Conservation (phyloP, 64 coral and sea anemone genomes). For the Platygyra sinensis region DNA sequence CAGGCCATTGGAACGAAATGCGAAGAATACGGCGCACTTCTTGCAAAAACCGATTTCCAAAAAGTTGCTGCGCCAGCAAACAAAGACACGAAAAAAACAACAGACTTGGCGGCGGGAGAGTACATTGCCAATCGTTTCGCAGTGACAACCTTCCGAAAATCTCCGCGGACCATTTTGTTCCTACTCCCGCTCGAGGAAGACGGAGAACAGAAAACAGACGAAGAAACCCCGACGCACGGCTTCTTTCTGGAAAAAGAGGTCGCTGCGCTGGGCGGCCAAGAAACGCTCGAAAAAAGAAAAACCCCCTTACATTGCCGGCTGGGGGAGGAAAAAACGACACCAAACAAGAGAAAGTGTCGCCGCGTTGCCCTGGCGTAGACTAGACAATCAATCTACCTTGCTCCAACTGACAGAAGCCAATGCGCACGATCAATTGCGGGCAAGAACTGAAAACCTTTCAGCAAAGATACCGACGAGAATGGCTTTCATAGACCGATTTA, state of each 20-base stretch:
- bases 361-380: too few species aligned
- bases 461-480: too few species aligned
- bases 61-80: background rate
- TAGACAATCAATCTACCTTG: too few species aligned
- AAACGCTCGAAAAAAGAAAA: background rate
- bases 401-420: too few species aligned
- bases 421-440: too few species aligned
- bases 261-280: background rate
- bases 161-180: too few species aligned
- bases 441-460: too few species aligned
- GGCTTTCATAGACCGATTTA: too few species aligned
- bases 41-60: background rate
- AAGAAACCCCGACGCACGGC: background rate
- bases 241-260: background rate
- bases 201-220: background rate
- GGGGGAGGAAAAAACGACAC: slow-evolving; percentile 15
- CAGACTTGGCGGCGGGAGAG: slow-evolving; percentile 21
- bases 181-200: background rate
- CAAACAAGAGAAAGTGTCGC: background rate
- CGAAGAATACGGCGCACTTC: background rate
- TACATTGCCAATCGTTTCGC: slow-evolving; percentile 26
- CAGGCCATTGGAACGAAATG: background rate
- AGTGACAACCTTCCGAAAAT: background rate
- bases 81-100: slow-evolving; percentile 17
- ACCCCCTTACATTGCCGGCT: slow-evolving; percentile 4